phyloP scores from a whole-genome alignment of 2,797 vertebrate species.

The Malacoctenus gilli region DNA sequence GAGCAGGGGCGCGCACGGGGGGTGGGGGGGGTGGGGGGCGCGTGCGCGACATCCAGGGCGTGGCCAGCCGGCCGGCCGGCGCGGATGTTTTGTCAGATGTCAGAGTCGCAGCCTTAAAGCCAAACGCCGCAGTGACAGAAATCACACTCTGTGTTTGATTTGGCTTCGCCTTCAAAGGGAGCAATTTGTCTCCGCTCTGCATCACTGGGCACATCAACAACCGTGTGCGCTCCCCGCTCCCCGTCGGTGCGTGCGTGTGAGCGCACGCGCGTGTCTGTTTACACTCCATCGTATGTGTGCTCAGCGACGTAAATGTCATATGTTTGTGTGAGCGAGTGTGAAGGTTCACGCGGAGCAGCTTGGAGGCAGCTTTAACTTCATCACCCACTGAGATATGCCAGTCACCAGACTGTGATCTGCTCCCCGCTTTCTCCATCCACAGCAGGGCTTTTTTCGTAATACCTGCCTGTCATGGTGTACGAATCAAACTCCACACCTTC shows the following conservation, averaged over 20 bases:
- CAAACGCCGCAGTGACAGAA: slow-evolving; percentile 71
- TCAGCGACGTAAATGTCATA: slow-evolving; percentile 7
- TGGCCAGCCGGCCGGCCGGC: slow-evolving; percentile 55
- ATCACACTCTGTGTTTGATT: slow-evolving; percentile 72
- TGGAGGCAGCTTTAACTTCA: slow-evolving; percentile 56
- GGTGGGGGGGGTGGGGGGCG: not conserved
- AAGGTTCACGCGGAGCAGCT: slow-evolving; percentile 40
- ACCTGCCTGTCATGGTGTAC: slow-evolving; percentile 54
- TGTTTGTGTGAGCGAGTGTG: slow-evolving; percentile 9
- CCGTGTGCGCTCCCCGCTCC: slow-evolving; percentile 31
- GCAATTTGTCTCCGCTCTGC: slow-evolving; percentile 76
- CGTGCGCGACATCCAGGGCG: slow-evolving; percentile 54
- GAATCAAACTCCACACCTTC: slow-evolving; percentile 41
- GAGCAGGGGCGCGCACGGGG: slow-evolving; percentile 12
- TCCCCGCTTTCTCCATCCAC: slow-evolving; percentile 52
- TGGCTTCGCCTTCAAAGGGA: slow-evolving; percentile 74
- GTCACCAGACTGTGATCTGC: slow-evolving; percentile 58
- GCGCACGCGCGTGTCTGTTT: slow-evolving; percentile 32
- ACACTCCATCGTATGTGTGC: slow-evolving; percentile 31
- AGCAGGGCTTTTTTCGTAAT: slow-evolving; percentile 55
- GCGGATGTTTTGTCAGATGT: slow-evolving; percentile 70
- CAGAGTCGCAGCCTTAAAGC: slow-evolving; percentile 61
- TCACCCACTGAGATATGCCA: slow-evolving; percentile 64
- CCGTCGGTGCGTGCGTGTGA: slow-evolving; percentile 15
- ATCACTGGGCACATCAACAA: slow-evolving; percentile 73